Conservation (phyloP, 2,888 invertebrate species). For the Torymus tubicola region DNA sequence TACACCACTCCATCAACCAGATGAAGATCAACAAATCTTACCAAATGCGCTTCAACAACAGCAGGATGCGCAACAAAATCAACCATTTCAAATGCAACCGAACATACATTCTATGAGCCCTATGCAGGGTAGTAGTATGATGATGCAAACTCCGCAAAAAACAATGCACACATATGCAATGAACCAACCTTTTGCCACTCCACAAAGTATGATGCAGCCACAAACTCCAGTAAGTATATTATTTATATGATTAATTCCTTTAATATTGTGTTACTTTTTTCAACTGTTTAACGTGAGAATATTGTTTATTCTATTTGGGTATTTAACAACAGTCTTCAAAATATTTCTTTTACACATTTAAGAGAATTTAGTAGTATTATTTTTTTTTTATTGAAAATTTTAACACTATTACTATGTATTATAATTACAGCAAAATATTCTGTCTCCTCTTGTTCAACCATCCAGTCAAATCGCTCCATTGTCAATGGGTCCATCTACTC, state of each 20-base stretch:
- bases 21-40: slow-evolving; percentile 93
- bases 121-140: slow-evolving; percentile 80
- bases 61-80: slow-evolving; percentile 77
- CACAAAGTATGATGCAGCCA: slow-evolving; percentile 92
- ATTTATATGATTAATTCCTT: background rate
- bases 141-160: slow-evolving; percentile 84
- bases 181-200: slow-evolving; percentile 85
- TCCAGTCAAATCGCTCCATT: slow-evolving; percentile 81
- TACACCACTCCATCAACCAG: slow-evolving; percentile 92
- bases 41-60: slow-evolving; percentile 90
- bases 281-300: too few relatives aligned
- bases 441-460: slow-evolving; percentile 89
- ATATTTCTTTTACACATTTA: too few relatives aligned
- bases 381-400: too few relatives aligned
- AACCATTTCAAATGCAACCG: slow-evolving; percentile 76
- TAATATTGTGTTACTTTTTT: too few relatives aligned
- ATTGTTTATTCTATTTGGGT: too few relatives aligned
- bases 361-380: too few relatives aligned
- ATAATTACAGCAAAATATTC: slow-evolving; percentile 84
- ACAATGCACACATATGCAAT: slow-evolving; percentile 86
- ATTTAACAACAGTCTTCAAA: too few relatives aligned
- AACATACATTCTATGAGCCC: slow-evolving; percentile 81
- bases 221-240: slow-evolving; percentile 86
- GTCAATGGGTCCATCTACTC: slow-evolving; percentile 85
- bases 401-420: too few relatives aligned